phyloP scores from a whole-genome alignment of 1,140 invertebrate genomes.

The Theocolax elegans region DNA sequence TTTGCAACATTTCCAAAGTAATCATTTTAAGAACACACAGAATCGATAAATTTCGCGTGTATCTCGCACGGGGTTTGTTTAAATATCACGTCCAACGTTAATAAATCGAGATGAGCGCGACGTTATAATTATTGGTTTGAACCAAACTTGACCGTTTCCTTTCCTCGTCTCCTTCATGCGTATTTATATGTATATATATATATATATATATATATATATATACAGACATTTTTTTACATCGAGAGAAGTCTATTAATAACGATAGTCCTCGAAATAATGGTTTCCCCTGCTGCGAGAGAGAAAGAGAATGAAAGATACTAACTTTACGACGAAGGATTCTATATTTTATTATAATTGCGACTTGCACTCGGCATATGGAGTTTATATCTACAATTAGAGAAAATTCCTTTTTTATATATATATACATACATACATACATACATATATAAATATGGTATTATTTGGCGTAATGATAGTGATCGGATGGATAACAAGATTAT shows the following conservation, averaged over 20 bases:
- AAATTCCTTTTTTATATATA: slow-evolving; percentile 32
- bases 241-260: slow-evolving; percentile 34
- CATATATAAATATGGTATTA: slow-evolving; percentile 38
- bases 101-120: background rate
- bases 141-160: too few species aligned
- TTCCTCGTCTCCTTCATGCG: background rate
- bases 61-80: too few species aligned
- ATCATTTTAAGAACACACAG: background rate
- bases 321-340: slow-evolving; percentile 32
- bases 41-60: background rate
- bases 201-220: too few species aligned
- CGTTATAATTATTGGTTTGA: slow-evolving; percentile 10
- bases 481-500: slow-evolving; percentile 33
- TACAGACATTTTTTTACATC: too few species aligned
- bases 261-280: slow-evolving; percentile 29
- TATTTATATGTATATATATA: too few species aligned
- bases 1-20: too few species aligned
- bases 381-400: slow-evolving; percentile 35
- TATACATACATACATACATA: too few species aligned
- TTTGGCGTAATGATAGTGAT: slow-evolving; percentile 37
- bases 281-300: slow-evolving; percentile 28
- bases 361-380: slow-evolving; percentile 27
- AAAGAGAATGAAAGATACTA: slow-evolving; percentile 1
- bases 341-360: slow-evolving; percentile 41
- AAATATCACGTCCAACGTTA: background rate